A percentile compares a stretch with the other conserved stretches of the same genome.
phyloP scores from a whole-genome alignment of 2,888 invertebrate genomes.

The Xanthorhoe spadicearia region DNA sequence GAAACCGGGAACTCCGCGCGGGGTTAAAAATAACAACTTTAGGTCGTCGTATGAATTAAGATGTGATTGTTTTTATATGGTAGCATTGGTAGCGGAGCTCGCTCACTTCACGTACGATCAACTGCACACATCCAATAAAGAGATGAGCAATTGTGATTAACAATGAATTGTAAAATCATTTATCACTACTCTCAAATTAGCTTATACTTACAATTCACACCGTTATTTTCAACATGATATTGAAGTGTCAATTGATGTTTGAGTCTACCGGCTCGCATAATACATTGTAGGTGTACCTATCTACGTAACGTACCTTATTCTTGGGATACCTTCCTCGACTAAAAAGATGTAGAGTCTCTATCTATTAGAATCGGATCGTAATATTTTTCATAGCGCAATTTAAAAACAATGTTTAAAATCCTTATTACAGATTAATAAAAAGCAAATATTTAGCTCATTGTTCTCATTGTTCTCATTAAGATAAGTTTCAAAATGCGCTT shows the following conservation, averaged over 20 bases:
- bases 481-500: neutral
- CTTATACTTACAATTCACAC: slow-evolving; percentile 28
- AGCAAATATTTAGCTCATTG: too few relatives aligned
- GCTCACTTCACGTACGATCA: slow-evolving; percentile 24
- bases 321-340: neutral
- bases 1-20: slow-evolving; percentile 34
- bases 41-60: slow-evolving; percentile 37
- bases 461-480: too few relatives aligned
- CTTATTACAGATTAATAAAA: neutral
- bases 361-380: too few relatives aligned
- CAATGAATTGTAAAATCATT: slow-evolving; percentile 30
- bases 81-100: slow-evolving; percentile 27
- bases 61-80: slow-evolving; percentile 35
- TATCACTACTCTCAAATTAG: slow-evolving; percentile 31
- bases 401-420: too few relatives aligned
- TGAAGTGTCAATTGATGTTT: slow-evolving; percentile 29
- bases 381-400: neutral
- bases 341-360: neutral
- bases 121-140: slow-evolving; percentile 28
- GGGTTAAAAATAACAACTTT: slow-evolving; percentile 40
- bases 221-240: slow-evolving; percentile 17
- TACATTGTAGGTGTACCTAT: neutral
- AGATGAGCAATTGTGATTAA: slow-evolving; percentile 30
- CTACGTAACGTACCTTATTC: too few relatives aligned
- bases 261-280: neutral